phyloP scores from a whole-genome alignment of 2,113 vertebrate species.

The Callithrix jacchus region DNA sequence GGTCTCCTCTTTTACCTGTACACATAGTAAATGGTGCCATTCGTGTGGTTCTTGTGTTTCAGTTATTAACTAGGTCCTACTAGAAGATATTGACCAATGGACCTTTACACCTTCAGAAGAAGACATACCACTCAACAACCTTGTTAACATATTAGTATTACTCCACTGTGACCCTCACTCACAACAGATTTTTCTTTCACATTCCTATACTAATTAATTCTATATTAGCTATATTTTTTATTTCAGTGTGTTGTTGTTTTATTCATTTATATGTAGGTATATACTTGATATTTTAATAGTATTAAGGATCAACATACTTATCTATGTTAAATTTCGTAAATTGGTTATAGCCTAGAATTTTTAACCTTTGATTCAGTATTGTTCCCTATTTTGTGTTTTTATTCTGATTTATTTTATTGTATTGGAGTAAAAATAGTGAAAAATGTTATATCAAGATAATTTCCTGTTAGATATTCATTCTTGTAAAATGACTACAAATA shows the following conservation, averaged over 20 bases:
- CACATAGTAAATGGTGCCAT: neutral
- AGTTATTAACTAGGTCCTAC: neutral
- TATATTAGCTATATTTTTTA: neutral
- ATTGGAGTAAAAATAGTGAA: neutral
- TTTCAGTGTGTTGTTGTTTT: neutral
- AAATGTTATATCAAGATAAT: neutral
- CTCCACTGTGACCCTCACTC: accelerated
- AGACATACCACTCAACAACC: neutral
- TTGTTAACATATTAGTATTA: neutral
- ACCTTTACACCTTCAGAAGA: neutral
- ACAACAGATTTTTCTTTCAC: neutral
- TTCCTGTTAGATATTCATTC: neutral
- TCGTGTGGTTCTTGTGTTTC: neutral
- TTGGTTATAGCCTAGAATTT: neutral
- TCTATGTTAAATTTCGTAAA: constrained; percentile 28
- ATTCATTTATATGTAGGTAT: neutral
- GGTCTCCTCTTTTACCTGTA: neutral
- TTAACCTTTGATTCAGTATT: neutral
- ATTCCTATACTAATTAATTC: neutral
- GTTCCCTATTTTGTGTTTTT: neutral
- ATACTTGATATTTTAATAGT: neutral
- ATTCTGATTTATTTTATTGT: constrained; percentile 1
- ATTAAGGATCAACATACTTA: neutral
- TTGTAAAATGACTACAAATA: constrained; percentile 6
- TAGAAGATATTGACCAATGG: neutral